Percentiles rank a stretch among this genome's conserved stretches.
Conservation (phyloP, 2,113 vertebrate species). For the Ophiodon elongatus region DNA sequence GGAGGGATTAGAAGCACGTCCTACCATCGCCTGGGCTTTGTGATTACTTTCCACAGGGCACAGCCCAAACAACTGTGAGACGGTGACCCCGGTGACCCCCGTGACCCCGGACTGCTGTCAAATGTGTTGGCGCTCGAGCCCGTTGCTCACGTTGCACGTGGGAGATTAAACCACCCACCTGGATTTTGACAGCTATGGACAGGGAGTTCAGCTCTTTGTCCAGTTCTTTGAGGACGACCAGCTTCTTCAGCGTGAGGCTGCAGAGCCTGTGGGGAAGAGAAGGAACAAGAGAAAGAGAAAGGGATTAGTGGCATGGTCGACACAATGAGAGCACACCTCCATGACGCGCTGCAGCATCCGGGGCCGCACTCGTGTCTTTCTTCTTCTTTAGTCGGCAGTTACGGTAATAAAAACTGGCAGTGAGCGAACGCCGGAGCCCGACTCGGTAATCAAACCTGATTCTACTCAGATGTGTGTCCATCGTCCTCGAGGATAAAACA, state of each 20-base stretch:
- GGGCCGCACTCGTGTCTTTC: not conserved
- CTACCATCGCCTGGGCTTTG: conserved; percentile 35
- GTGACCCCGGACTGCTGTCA: conserved; percentile 16
- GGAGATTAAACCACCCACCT: conserved; percentile 75
- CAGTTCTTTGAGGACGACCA: conserved; percentile 86
- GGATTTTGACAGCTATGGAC: conserved; percentile 86
- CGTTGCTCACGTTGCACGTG: conserved; percentile 8
- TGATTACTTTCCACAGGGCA: conserved; percentile 23
- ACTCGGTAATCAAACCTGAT: conserved; percentile 4
- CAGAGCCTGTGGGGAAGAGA: conserved; percentile 84
- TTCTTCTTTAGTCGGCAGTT: not conserved
- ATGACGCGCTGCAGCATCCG: conserved; percentile 5
- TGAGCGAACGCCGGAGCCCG: not conserved
- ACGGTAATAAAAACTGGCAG: not conserved
- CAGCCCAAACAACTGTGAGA: conserved; percentile 23
- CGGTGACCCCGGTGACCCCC: conserved; percentile 13
- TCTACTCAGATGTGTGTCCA: conserved; percentile 14
- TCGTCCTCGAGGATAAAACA: conserved; percentile 2
- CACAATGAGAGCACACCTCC: conserved; percentile 29
- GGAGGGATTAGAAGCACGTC: conserved; percentile 54
- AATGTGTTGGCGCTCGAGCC: conserved; percentile 7
- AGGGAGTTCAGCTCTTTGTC: conserved; percentile 91
- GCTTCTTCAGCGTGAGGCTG: conserved; percentile 91
- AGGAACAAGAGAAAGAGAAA: conserved; percentile 21
- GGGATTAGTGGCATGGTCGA: conserved; percentile 40